These are phyloP conservation scores for Odontamblyopus rebecca DNA, from an alignment of 2,797 vertebrate genomes.

Conservation along the genomic window DNA sequence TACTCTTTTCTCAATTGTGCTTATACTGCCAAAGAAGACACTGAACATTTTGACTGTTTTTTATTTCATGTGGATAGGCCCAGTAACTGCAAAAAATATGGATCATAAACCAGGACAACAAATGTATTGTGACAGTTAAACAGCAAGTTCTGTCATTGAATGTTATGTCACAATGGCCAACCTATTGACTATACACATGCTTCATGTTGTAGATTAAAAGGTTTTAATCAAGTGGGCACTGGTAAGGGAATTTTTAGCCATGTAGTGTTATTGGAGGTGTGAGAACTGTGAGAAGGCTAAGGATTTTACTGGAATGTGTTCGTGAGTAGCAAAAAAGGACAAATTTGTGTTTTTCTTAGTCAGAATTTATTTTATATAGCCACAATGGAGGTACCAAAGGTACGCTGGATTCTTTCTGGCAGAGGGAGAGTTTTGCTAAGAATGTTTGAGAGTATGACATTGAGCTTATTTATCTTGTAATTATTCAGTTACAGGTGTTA, in stretches of 20 bases:
- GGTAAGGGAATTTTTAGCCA: background rate
- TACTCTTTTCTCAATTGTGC: no score
- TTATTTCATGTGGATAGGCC: background rate
- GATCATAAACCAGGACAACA: background rate
- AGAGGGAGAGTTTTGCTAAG: no score
- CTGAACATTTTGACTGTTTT: no score
- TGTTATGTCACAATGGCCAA: background rate
- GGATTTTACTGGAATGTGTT: background rate
- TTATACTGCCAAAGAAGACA: no score
- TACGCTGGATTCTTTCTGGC: no score
- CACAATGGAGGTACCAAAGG: no score
- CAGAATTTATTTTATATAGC: background rate
- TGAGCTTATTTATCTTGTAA: no score
- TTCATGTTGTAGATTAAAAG: background rate
- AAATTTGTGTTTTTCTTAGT: background rate
- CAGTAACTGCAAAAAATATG: no score
- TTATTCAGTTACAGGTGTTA: no score
- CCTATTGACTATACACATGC: background rate
- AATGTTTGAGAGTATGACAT: no score
- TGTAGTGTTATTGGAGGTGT: background rate
- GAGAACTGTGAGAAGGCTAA: background rate
- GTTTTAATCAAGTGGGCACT: background rate
- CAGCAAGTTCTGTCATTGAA: background rate
- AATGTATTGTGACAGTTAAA: background rate
- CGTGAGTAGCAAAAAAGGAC: background rate